Evolutionary conservation across 2,113 vertebrate genomes (phyloP).

Genomic region (Corythoichthys intestinalis): DNA sequence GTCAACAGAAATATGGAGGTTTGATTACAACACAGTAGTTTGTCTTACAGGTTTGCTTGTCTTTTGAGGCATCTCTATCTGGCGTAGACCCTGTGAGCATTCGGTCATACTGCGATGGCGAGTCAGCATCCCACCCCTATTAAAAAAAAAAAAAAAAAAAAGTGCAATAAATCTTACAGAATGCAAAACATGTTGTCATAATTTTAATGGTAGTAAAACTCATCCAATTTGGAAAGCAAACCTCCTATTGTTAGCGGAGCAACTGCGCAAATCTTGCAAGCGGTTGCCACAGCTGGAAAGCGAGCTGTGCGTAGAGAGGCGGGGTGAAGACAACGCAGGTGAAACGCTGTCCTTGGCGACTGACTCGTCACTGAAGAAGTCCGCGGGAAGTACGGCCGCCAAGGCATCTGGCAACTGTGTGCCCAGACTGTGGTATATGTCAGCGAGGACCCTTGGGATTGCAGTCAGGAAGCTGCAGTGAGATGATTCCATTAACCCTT

Average conservation of each 20-base stretch:
- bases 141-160: conserved; percentile 4
- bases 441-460: conserved; percentile 81
- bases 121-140: conserved; percentile 79
- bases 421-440: conserved; percentile 85
- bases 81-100: conserved; percentile 81
- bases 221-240: background rate
- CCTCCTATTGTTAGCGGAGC: conserved; percentile 85
- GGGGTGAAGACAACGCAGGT: conserved; percentile 55
- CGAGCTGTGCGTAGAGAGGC: conserved; percentile 55
- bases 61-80: conserved; percentile 87
- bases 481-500: background rate
- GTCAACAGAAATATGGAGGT: background rate
- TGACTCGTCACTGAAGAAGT: conserved; percentile 93
- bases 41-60: conserved; percentile 73
- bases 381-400: conserved; percentile 79
- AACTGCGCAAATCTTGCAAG: conserved; percentile 81
- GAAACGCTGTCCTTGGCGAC: conserved; percentile 77
- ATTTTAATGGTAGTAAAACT: background rate
- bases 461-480: conserved; percentile 76
- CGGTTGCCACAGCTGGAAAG: conserved; percentile 54
- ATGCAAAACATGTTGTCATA: background rate
- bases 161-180: background rate
- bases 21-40: background rate
- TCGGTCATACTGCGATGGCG: conserved; percentile 90
- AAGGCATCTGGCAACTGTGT: conserved; percentile 82